Conservation (phyloP, 2,113 vertebrate genomes). For the Indicator indicator region DNA sequence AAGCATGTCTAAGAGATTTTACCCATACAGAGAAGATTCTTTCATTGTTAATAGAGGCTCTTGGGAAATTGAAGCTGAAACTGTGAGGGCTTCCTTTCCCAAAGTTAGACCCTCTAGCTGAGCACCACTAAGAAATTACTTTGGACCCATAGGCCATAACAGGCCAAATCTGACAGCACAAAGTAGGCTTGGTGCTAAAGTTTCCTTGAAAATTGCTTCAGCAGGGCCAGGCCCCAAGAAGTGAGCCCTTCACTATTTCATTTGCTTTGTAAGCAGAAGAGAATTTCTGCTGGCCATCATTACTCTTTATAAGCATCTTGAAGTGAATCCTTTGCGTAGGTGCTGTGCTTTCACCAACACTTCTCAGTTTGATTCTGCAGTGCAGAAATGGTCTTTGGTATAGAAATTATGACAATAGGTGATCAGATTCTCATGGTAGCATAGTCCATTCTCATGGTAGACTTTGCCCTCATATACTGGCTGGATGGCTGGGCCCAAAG, state of each 20-base stretch:
- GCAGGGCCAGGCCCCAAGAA: neutral
- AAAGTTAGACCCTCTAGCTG: neutral
- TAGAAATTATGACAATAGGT: neutral
- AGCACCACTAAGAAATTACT: neutral
- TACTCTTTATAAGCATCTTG: neutral
- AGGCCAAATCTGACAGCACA: neutral
- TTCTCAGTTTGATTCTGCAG: rapidly evolving
- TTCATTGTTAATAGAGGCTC: neutral
- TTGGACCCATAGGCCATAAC: neutral
- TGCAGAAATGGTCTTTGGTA: neutral
- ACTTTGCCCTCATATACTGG: neutral
- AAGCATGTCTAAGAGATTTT: neutral
- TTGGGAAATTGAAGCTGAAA: neutral
- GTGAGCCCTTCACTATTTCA: rapidly evolving
- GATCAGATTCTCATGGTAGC: neutral
- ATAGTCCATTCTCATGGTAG: too few species aligned
- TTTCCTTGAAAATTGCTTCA: neutral
- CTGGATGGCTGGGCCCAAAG: too few species aligned
- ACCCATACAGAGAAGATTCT: rapidly evolving
- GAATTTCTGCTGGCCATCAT: neutral
- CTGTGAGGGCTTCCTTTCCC: rapidly evolving
- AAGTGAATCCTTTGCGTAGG: neutral
- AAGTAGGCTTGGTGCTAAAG: neutral
- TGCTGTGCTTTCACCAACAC: neutral
- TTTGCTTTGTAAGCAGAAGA: neutral